A percentile compares a stretch with the other conserved stretches of the same genome.
Conservation (phyloP, 2,113 vertebrate genomes). For the Calyptommatus sinebrachiatus region DNA sequence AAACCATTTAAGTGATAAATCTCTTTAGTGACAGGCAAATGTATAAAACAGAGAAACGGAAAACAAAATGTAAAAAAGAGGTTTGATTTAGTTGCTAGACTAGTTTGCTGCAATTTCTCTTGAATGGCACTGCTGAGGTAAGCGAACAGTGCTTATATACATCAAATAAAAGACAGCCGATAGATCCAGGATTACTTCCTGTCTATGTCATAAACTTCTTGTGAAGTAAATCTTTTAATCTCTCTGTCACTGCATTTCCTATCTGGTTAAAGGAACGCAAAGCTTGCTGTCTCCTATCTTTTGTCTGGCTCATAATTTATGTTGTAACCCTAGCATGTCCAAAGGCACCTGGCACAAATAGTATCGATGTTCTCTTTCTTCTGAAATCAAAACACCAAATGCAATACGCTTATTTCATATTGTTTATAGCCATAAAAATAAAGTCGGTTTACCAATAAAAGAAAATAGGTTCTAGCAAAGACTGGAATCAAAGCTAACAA, state of each 20-base stretch:
- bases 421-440: not conserved
- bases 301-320: constrained; percentile 1
- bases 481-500: not conserved
- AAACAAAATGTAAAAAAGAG: not conserved
- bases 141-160: not conserved
- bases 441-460: not conserved
- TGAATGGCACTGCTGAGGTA: not conserved
- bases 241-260: constrained; percentile 21
- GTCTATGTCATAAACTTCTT: constrained; percentile 13
- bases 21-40: not conserved
- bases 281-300: constrained; percentile 18
- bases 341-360: not conserved
- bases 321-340: not conserved
- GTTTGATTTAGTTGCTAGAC: not conserved
- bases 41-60: not conserved
- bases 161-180: constrained; percentile 1
- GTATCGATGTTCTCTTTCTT: not conserved
- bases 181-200: constrained; percentile 32
- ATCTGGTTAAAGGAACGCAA: constrained; percentile 21
- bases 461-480: not conserved
- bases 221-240: constrained; percentile 26
- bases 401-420: not conserved
- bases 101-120: constrained; percentile 3
- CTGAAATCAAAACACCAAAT: not conserved
- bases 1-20: not conserved